Evolutionary conservation across 2,113 vertebrate species (phyloP).

Genomic region (Sphyrna mokarran): DNA sequence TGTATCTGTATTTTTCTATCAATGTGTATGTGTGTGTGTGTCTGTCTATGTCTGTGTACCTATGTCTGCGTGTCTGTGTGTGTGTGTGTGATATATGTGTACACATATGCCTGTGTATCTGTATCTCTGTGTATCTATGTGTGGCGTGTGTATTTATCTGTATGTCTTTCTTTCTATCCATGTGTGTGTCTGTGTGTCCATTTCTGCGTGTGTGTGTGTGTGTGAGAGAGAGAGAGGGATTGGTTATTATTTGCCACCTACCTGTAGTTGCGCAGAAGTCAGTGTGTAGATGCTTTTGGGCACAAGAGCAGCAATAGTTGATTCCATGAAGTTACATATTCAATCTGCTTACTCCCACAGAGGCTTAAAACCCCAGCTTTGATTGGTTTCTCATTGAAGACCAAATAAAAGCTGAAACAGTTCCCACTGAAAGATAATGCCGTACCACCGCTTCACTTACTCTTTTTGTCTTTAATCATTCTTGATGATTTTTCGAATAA

Average conservation of each 20-base stretch:
- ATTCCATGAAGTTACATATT: not conserved
- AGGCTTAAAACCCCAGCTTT: not conserved
- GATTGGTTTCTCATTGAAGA: not conserved
- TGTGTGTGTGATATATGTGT: not conserved
- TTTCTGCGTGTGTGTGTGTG: not conserved
- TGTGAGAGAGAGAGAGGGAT: no score
- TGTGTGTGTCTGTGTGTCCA: not conserved
- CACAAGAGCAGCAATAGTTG: not conserved
- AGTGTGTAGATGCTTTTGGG: not conserved
- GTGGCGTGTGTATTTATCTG: not conserved
- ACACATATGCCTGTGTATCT: no score
- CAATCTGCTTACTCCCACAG: not conserved
- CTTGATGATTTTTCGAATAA: not conserved
- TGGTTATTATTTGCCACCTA: not conserved
- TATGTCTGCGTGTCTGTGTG: not conserved
- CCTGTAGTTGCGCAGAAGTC: not conserved
- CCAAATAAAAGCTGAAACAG: not conserved
- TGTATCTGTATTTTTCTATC: no score
- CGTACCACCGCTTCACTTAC: not conserved
- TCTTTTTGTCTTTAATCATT: not conserved
- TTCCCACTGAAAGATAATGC: not conserved
- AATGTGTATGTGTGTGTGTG: no score
- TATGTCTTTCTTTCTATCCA: not conserved
- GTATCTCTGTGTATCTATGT: no score
- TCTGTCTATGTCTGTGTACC: not conserved